These are phyloP conservation scores for Scelioninae gen. 2 DNA, from an alignment of 2,888 invertebrate genomes.

Conservation along the genomic window DNA sequence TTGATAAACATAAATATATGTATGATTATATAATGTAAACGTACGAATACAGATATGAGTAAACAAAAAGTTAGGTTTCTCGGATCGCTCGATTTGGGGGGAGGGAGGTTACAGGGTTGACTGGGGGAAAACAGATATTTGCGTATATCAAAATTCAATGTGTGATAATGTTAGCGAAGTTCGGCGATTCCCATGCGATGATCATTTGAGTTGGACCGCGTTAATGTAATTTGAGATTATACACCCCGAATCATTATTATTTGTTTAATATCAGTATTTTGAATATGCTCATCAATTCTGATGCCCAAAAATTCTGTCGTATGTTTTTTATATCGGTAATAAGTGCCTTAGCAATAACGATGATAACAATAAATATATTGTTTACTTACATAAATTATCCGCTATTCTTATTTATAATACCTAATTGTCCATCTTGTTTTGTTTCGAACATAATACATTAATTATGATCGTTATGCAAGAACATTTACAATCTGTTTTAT, in stretches of 20 bases:
- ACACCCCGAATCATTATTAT: conserved; percentile 68
- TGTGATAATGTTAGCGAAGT: conserved; percentile 38
- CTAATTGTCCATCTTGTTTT: background rate
- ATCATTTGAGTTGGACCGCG: conserved; percentile 21
- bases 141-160: conserved; percentile 31
- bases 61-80: conserved; percentile 22
- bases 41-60: conserved; percentile 28
- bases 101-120: background rate
- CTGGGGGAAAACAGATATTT: conserved; percentile 3
- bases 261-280: conserved; percentile 74
- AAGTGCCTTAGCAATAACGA: conserved; percentile 74
- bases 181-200: conserved; percentile 11
- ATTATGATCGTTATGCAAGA: too few relatives aligned
- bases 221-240: conserved; percentile 68
- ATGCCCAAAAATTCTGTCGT: conserved; percentile 72
- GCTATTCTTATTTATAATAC: conserved; percentile 2
- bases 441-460: too few relatives aligned
- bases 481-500: too few relatives aligned
- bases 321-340: conserved; percentile 74
- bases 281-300: conserved; percentile 71
- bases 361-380: conserved; percentile 74
- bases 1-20: conserved; percentile 46
- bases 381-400: conserved; percentile 70
- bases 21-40: conserved; percentile 26
- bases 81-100: conserved; percentile 12